Conservation (phyloP, 1,140 invertebrate genomes). For the Coboldia fuscipes region DNA sequence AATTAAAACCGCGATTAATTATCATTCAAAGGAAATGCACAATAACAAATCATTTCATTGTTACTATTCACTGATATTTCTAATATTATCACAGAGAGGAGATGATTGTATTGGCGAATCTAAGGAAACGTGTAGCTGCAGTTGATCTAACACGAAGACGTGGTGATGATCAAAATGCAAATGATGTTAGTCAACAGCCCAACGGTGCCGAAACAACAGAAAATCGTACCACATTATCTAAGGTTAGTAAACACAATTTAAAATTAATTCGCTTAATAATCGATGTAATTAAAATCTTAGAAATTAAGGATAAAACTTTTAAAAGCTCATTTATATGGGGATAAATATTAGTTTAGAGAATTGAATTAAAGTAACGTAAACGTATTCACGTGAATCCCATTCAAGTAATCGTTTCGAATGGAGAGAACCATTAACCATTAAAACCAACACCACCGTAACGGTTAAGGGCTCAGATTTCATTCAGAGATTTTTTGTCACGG, state of each 20-base stretch:
- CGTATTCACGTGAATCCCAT: too few relatives aligned
- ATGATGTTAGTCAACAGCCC: conserved; percentile 2
- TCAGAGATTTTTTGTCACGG: too few relatives aligned
- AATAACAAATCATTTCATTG: neutral
- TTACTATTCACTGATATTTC: neutral
- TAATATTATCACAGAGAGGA: conserved; percentile 2
- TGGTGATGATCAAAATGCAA: neutral
- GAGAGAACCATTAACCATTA: too few relatives aligned
- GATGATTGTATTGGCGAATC: conserved; percentile 4
- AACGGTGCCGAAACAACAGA: conserved; percentile 2
- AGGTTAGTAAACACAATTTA: conserved; percentile 2
- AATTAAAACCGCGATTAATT: neutral
- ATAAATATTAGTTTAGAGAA: too few relatives aligned
- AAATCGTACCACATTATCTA: conserved; percentile 3
- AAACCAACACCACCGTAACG: too few relatives aligned
- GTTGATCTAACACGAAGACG: conserved; percentile 1
- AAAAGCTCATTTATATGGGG: too few relatives aligned
- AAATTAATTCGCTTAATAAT: neutral
- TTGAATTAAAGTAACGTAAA: too few relatives aligned
- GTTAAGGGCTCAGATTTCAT: too few relatives aligned
- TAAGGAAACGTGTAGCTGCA: conserved; percentile 4
- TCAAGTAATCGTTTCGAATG: too few relatives aligned
- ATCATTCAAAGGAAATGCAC: neutral
- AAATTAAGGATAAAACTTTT: neutral
- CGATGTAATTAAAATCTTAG: too few relatives aligned